phyloP scores from a whole-genome alignment of 2,888 invertebrate species.

The Acrobasis repandana region DNA sequence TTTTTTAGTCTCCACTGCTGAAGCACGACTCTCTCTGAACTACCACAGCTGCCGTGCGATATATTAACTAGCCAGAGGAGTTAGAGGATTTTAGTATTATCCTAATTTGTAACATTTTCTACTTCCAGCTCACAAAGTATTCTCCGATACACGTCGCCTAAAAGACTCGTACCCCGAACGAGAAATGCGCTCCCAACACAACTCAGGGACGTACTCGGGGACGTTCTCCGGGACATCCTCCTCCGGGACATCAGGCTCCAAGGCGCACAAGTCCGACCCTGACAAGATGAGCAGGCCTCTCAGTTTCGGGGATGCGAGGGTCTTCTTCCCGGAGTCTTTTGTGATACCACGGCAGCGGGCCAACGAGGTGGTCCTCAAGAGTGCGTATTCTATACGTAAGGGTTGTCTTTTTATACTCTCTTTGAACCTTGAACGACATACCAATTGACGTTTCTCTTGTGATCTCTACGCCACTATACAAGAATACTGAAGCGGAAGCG shows the following conservation, averaged over 20 bases:
- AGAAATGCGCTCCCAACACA: slow-evolving; percentile 65
- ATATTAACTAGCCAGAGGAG: no score
- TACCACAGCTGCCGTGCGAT: no score
- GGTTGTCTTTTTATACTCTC: slow-evolving; percentile 26
- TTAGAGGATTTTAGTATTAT: no score
- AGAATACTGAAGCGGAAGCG: no score
- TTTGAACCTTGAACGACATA: background rate
- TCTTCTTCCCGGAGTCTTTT: slow-evolving; percentile 79
- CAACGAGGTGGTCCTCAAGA: slow-evolving; percentile 64
- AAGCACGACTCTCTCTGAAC: no score
- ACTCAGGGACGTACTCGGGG: slow-evolving; percentile 71
- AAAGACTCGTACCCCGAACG: slow-evolving; percentile 65
- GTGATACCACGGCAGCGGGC: slow-evolving; percentile 73
- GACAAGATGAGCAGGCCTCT: slow-evolving; percentile 64
- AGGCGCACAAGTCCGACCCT: slow-evolving; percentile 61
- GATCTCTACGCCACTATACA: no score
- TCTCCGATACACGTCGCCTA: slow-evolving; percentile 59
- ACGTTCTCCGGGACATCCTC: slow-evolving; percentile 75
- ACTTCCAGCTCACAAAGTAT: slow-evolving; percentile 71
- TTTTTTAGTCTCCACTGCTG: no score
- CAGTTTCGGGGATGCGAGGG: slow-evolving; percentile 73
- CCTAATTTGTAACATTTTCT: background rate
- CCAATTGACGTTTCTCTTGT: no score
- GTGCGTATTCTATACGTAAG: slow-evolving; percentile 72
- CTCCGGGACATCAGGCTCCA: slow-evolving; percentile 76